A percentile compares a stretch with the other conserved stretches of the same genome.
phyloP scores from a whole-genome alignment of 2,113 vertebrate genomes.

The Charadrius vociferus region DNA sequence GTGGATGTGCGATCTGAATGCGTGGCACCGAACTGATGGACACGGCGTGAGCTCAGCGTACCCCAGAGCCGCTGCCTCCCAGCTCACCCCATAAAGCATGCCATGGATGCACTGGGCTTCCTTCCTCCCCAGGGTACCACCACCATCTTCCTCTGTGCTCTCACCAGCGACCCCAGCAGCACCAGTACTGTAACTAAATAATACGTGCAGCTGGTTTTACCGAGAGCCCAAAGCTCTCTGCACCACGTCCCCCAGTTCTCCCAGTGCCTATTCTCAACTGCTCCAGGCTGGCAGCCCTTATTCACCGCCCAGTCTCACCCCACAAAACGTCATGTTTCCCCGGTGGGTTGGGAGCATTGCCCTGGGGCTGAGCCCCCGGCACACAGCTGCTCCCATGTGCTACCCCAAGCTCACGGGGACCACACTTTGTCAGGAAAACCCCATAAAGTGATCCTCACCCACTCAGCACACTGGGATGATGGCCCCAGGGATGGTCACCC shows the following conservation, averaged over 20 bases:
- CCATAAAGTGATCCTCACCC: not conserved
- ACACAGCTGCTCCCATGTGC: accelerated
- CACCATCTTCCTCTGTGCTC: accelerated
- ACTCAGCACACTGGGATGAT: accelerated
- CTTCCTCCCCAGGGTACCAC: not conserved
- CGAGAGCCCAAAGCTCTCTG: not conserved
- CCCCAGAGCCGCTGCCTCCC: not conserved
- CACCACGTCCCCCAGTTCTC: accelerated
- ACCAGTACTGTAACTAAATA: not conserved
- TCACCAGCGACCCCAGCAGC: not conserved
- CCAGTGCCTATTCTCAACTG: not conserved
- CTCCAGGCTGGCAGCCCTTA: not conserved
- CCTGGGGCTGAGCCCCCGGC: not conserved
- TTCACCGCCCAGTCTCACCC: not conserved
- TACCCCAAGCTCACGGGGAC: not conserved
- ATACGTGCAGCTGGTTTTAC: not conserved
- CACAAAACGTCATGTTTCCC: not conserved
- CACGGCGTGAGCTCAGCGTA: not conserved
- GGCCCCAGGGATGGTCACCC: not conserved
- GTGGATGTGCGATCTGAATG: accelerated
- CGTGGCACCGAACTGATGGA: not conserved
- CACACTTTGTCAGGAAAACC: not conserved
- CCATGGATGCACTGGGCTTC: not conserved
- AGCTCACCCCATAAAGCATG: no score
- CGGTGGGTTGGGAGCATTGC: accelerated